Percentiles rank a stretch among this genome's conserved stretches.
Conservation (phyloP, 2,888 invertebrate species). For the Epicampocera succincta region DNA sequence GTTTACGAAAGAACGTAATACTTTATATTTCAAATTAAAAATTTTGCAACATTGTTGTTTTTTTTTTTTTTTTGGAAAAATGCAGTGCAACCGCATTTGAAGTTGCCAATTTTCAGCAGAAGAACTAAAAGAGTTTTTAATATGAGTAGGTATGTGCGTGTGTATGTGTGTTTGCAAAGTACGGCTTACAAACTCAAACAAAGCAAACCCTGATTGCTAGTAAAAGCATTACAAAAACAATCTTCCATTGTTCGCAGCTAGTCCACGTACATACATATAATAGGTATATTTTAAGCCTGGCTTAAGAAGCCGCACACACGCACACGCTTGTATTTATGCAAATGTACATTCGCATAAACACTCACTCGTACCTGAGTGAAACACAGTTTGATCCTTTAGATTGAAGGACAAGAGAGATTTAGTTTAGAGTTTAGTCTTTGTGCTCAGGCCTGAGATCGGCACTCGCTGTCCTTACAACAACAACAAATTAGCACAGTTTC, state of each 20-base stretch:
- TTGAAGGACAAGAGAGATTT: constrained; percentile 13
- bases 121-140: too few relatives aligned
- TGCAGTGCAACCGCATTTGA: not conserved
- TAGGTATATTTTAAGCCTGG: constrained; percentile 34
- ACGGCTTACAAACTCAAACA: constrained; percentile 9
- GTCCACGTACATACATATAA: constrained; percentile 28
- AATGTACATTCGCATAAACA: not conserved
- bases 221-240: not conserved
- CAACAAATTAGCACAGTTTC: not conserved
- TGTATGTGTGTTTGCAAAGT: too few relatives aligned
- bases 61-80: not conserved
- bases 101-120: not conserved
- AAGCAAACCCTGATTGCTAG: not conserved
- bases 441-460: constrained; percentile 43
- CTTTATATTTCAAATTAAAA: constrained; percentile 20
- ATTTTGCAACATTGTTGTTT: too few relatives aligned
- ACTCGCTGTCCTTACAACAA: constrained; percentile 10
- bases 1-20: constrained; percentile 3
- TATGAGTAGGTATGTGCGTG: too few relatives aligned
- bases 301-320: constrained; percentile 34
- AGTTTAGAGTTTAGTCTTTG: constrained; percentile 35
- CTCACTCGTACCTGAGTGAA: not conserved
- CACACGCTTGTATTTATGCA: not conserved
- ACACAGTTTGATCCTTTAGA: not conserved
- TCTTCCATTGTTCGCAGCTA: constrained; percentile 19